phyloP scores from a whole-genome alignment of 30 jellyfish, hydroid and myxozoan genomes.

The Aurelia aurita region DNA sequence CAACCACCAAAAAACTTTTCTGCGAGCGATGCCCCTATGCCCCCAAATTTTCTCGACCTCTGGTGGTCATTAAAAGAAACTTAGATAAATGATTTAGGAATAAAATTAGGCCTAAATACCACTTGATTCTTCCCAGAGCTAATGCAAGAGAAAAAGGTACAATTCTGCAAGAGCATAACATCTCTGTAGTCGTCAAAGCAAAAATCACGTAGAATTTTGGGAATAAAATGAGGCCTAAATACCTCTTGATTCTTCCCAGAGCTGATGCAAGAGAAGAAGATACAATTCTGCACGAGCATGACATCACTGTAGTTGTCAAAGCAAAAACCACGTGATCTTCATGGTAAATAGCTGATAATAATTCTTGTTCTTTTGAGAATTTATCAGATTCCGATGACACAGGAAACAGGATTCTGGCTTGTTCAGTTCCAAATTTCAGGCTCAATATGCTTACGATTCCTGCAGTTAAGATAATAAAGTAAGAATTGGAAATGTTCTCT shows the following conservation, averaged over 20 bases:
- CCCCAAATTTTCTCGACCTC: background rate
- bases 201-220: slow-evolving; percentile 24
- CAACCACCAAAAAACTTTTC: no score
- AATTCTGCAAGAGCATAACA: slow-evolving; percentile 29
- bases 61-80: background rate
- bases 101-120: slow-evolving; percentile 8
- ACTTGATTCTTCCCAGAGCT: slow-evolving; percentile 44
- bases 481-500: no score
- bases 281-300: slow-evolving; percentile 26
- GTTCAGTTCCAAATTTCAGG: slow-evolving; percentile 67
- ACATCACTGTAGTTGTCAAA: slow-evolving; percentile 30
- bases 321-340: slow-evolving; percentile 39
- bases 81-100: background rate
- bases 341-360: slow-evolving; percentile 40
- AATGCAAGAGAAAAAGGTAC: slow-evolving; percentile 51
- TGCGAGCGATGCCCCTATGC: no score
- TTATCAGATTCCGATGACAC: background rate
- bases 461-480: background rate
- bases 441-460: slow-evolving; percentile 35
- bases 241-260: slow-evolving; percentile 56
- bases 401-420: slow-evolving; percentile 47
- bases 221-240: no score
- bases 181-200: slow-evolving; percentile 39
- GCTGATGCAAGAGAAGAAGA: slow-evolving; percentile 65
- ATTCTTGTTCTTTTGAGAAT: slow-evolving; percentile 39